Evolutionary conservation across 2,888 invertebrate genomes (phyloP), one percentile per base, ranked within the genome.

Genomic region (Rhagonycha fulva): DNA sequence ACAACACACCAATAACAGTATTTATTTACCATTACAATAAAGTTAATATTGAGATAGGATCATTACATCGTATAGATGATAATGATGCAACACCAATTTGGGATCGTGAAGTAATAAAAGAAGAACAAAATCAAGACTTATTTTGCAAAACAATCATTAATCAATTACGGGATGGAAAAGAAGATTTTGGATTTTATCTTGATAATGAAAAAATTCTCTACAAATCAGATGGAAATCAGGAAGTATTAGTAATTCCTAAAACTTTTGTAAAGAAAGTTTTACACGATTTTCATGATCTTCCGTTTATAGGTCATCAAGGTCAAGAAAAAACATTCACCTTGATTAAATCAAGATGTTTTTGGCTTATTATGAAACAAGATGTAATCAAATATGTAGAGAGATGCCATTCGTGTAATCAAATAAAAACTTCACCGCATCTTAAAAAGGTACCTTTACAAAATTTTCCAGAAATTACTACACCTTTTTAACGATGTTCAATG

Each of bases 251-350:
- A 23, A 68, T 73, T 9, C 81, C 81, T 9, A 30, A 23, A 60
- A 11, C 28, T 12, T 67, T 80, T 12, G 66, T 71, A 7, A 9
- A 12, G 5, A 71, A 78, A 23, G 68, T 79, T 10, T n/a, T 84
- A 1, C 14, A 73, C 26, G 71, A 78, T 19, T 79, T 79, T 67
- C 84, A 84, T 75, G 76, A 80, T 47, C 70, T 79, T 14, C 78
- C 79, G 4, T 74, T 80, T 10, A 78, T 80, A 14, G 82, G 83
- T 12, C 85, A 85, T 77, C 81, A 77, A 32, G 84, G 84, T n/a
- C 72, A 81, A n/a, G 78, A 83, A 12, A 81, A 82, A 72, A 85
- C 84, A 0, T 74, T 76, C 7, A 74, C 72, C n/a, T 14, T 72
- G 14, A 78, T 85, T 11, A 68, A 77, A 62, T 47, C 75, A 61